phyloP scores from a whole-genome alignment of 92 coral and sea anemone species.

The Phymanthus crucifer region DNA sequence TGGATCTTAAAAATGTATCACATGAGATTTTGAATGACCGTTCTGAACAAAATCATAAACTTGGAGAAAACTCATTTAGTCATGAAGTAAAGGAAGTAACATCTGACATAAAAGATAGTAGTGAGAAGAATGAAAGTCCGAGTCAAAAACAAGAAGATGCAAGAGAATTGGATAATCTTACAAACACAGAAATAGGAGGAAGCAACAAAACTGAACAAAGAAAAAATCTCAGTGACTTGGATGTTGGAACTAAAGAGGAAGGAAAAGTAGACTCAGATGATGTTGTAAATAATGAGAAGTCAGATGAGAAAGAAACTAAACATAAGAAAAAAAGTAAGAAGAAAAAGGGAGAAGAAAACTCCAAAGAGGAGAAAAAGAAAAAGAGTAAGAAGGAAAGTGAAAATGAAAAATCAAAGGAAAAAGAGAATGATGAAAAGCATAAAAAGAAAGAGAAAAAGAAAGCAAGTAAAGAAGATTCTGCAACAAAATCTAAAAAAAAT shows the following conservation, averaged over 20 bases:
- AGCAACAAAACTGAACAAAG: background rate
- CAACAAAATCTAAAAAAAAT: background rate
- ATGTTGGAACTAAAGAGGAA: background rate
- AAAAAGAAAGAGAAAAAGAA: constrained; percentile 28
- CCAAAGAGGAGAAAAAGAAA: constrained; percentile 44
- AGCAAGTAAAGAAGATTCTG: constrained; percentile 3
- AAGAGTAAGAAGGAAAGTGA: constrained; percentile 32
- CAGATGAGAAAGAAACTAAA: constrained; percentile 18
- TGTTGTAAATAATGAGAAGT: constrained; percentile 9
- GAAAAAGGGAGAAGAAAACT: constrained; percentile 40
- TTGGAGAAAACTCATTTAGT: background rate
- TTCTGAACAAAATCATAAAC: background rate
- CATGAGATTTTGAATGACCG: background rate
- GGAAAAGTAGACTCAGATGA: background rate
- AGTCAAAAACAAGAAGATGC: background rate
- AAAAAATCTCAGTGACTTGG: background rate
- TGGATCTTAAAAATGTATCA: background rate
- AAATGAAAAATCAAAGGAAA: constrained; percentile 31
- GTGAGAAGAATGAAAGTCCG: background rate
- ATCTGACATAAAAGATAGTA: background rate
- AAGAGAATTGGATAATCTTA: background rate
- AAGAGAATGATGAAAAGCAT: constrained; percentile 26
- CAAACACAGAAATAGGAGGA: background rate
- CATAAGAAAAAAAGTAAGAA: constrained; percentile 47
- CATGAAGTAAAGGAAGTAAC: background rate